Evolutionary conservation across 2,888 invertebrate species (phyloP), one percentile per base, ranked within the genome.

Genomic region (Calliphora vomitoria): DNA sequence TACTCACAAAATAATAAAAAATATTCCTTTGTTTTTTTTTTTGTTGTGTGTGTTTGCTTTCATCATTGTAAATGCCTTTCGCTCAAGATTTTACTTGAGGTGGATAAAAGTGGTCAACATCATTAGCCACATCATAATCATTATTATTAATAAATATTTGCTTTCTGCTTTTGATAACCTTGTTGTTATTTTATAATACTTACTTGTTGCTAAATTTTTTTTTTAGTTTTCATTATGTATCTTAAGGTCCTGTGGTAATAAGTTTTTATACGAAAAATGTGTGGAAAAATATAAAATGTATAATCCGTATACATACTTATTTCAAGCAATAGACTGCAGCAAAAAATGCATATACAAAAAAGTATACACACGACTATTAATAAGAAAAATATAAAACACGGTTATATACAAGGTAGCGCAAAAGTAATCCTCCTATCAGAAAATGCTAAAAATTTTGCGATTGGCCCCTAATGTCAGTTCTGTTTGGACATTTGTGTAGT

Each of bases 331-430:
- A 25, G 25, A 25, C 2, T 25, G 25, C 25, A 25, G 25, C 25
- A 25, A 25, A 2, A 25, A 25, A 25, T 25, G 25, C 1, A 25
- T 25, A 25, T 25, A 25, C 25, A 25, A 25, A 25, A 25, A 25
- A n/a, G n/a, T n/a, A n/a, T 8, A 41, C 44, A 58, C 47, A 50
- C 31, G 69, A 62, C 76, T 62, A 53, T 76, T 53, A 82, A 69
- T n/a, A n/a, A n/a, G n/a, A n/a, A 82, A 47, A 55, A 76, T 41
- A 72, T 15, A 20, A 55, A 18, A 31, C n/a, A n/a, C n/a, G n/a
- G n/a, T n/a, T n/a, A n/a, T n/a, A n/a, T n/a, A n/a, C n/a, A n/a
- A n/a, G n/a, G n/a, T n/a, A n/a, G n/a, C n/a, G n/a, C n/a, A n/a
- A n/a, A n/a, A n/a, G n/a, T n/a, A n/a, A n/a, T n/a, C n/a, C n/a